These are phyloP conservation scores for Drosophila pseudoananassae DNA, from an alignment of 1,140 invertebrate genomes.

Conservation along the genomic window DNA sequence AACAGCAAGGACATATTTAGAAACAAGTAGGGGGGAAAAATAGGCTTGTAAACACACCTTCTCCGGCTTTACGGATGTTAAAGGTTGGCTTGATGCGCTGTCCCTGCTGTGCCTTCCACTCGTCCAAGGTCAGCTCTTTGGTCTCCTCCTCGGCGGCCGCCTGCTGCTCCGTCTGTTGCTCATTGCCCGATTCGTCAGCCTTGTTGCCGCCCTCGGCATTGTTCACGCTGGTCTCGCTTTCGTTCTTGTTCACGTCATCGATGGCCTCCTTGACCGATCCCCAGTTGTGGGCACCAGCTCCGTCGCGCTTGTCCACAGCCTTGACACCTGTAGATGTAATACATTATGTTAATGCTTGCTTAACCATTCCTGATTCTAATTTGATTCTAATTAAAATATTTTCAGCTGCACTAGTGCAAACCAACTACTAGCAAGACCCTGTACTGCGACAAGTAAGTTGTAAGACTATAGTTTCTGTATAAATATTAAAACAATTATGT, in stretches of 20 bases:
- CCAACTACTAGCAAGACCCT: background rate
- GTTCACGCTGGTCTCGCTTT: constrained; percentile 82
- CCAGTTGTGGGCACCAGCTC: constrained; percentile 97
- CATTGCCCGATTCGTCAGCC: constrained; percentile 84
- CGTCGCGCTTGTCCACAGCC: constrained; percentile 96
- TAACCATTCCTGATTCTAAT: background rate
- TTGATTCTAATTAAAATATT: background rate
- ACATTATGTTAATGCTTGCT: background rate
- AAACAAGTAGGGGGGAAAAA: background rate
- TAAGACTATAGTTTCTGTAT: background rate
- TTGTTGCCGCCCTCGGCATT: constrained; percentile 72
- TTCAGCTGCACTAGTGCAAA: background rate
- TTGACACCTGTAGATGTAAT: constrained; percentile 89
- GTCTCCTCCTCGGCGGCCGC: constrained; percentile 89
- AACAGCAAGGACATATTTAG: background rate
- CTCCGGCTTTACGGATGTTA: constrained; percentile 95
- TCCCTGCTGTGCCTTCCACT: constrained; percentile 93
- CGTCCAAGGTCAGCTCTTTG: constrained; percentile 93
- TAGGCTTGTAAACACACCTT: constrained; percentile 85
- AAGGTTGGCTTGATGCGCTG: constrained; percentile 92
- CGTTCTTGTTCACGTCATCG: constrained; percentile 87
- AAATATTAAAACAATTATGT: background rate
- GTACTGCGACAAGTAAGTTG: background rate
- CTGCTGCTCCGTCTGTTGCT: constrained; percentile 85
- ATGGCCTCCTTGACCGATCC: constrained; percentile 96